Percentiles rank a stretch among this genome's conserved stretches.
Evolutionary conservation across 2,888 invertebrate species (phyloP).

Genomic region (Lingula anatina): DNA sequence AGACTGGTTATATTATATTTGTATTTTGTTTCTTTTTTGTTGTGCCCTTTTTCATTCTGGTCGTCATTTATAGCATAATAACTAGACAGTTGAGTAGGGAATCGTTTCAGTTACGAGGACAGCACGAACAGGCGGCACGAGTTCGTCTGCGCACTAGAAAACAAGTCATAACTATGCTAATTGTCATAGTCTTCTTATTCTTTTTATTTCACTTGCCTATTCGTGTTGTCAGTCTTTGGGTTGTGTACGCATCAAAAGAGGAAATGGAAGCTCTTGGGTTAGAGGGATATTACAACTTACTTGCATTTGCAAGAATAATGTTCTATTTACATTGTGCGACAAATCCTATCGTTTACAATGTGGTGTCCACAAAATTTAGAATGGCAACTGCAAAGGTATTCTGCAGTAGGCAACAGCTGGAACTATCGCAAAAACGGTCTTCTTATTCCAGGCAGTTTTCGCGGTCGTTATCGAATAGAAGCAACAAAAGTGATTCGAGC

Average conservation of each 20-base stretch:
- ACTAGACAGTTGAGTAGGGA: conserved; percentile 14
- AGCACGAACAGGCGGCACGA: background rate
- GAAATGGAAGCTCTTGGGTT: conserved; percentile 15
- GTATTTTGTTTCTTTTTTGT: conserved; percentile 17
- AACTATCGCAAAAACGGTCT: no score
- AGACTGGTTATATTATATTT: conserved; percentile 13
- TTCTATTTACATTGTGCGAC: conserved; percentile 39
- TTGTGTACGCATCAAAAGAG: conserved; percentile 14
- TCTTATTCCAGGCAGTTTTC: no score
- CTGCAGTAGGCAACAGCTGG: background rate
- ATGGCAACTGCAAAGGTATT: conserved; percentile 33
- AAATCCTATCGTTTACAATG: conserved; percentile 26
- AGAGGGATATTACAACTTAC: conserved; percentile 16
- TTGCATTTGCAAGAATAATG: conserved; percentile 18
- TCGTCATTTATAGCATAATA: conserved; percentile 19
- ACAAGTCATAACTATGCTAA: conserved; percentile 20
- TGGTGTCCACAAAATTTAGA: conserved; percentile 20
- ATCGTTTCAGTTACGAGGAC: background rate
- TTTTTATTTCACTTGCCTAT: conserved; percentile 25
- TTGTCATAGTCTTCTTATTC: conserved; percentile 18
- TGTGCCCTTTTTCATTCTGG: conserved; percentile 18
- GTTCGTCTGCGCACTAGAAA: background rate
- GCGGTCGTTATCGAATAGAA: no score
- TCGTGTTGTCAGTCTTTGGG: conserved; percentile 19
- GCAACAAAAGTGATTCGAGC: no score